phyloP scores from a whole-genome alignment of 1,140 invertebrate genomes.

The Eciton burchellii region DNA sequence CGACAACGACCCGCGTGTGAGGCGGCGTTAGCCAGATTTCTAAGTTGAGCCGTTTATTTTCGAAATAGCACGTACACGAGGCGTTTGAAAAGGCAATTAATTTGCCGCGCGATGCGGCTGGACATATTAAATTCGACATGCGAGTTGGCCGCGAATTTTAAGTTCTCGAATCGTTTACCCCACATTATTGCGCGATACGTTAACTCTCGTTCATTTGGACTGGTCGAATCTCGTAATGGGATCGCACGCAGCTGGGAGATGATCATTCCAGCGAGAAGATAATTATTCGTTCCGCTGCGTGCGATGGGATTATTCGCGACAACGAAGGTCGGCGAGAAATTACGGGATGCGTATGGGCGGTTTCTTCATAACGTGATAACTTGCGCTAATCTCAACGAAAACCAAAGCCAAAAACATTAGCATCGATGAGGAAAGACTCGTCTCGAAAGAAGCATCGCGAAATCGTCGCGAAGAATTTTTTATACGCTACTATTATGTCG shows the following conservation, averaged over 20 bases:
- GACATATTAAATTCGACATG: too few relatives aligned
- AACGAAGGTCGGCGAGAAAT: constrained; percentile 4
- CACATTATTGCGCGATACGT: too few relatives aligned
- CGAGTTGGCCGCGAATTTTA: too few relatives aligned
- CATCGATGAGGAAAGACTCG: neutral
- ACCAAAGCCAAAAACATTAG: neutral
- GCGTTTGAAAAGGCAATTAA: neutral
- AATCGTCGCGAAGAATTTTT: neutral
- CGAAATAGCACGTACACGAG: constrained; percentile 4
- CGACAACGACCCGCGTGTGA: constrained; percentile 3
- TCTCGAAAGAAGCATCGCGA: neutral
- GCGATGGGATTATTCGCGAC: neutral
- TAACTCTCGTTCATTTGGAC: too few relatives aligned
- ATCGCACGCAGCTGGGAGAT: neutral
- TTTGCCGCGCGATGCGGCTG: neutral
- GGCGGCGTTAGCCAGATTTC: constrained; percentile 7
- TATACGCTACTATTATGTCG: too few relatives aligned
- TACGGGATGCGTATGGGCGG: neutral
- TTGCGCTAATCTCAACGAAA: neutral
- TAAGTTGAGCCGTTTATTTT: constrained; percentile 50
- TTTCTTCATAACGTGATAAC: neutral
- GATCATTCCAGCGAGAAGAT: neutral
- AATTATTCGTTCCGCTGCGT: neutral
- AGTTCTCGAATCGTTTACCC: too few relatives aligned
- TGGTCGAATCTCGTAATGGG: too few relatives aligned